Conservation (phyloP, 2,888 invertebrate species). For the Drosophila mettleri region DNA sequence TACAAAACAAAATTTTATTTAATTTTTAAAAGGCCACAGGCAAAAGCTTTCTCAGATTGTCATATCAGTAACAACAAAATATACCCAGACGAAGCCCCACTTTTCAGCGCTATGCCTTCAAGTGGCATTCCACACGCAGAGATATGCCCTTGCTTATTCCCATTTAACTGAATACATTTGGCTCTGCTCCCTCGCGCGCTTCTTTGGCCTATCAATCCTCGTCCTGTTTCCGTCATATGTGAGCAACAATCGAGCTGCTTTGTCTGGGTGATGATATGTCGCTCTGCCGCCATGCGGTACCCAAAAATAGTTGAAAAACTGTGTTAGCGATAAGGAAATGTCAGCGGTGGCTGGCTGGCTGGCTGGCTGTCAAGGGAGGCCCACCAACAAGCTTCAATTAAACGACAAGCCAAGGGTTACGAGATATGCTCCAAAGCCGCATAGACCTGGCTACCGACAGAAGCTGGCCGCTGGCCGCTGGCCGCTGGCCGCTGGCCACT, state of each 20-base stretch:
- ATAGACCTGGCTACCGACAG: slow-evolving; percentile 65
- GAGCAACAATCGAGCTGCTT: neutral
- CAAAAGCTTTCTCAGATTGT: too few relatives aligned
- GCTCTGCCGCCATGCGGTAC: neutral
- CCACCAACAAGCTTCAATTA: slow-evolving; percentile 77
- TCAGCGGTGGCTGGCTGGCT: slow-evolving; percentile 14
- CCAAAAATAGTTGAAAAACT: slow-evolving; percentile 40
- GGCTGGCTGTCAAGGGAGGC: slow-evolving; percentile 13
- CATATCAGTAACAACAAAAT: too few relatives aligned
- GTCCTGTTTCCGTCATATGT: neutral
- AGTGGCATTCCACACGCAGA: too few relatives aligned
- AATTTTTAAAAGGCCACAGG: too few relatives aligned
- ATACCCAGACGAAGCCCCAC: too few relatives aligned
- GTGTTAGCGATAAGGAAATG: slow-evolving; percentile 50
- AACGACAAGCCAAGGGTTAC: slow-evolving; percentile 50
- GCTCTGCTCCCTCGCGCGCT: too few relatives aligned
- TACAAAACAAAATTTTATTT: too few relatives aligned
- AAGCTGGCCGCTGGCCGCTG: too few relatives aligned
- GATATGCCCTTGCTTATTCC: too few relatives aligned
- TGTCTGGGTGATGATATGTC: slow-evolving; percentile 3
- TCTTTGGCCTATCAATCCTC: neutral
- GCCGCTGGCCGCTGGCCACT: too few relatives aligned
- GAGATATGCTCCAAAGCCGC: slow-evolving; percentile 13
- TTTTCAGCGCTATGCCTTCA: too few relatives aligned
- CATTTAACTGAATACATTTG: too few relatives aligned